Conservation (phyloP, 2,888 invertebrate species). For the Rotaria socialis region DNA sequence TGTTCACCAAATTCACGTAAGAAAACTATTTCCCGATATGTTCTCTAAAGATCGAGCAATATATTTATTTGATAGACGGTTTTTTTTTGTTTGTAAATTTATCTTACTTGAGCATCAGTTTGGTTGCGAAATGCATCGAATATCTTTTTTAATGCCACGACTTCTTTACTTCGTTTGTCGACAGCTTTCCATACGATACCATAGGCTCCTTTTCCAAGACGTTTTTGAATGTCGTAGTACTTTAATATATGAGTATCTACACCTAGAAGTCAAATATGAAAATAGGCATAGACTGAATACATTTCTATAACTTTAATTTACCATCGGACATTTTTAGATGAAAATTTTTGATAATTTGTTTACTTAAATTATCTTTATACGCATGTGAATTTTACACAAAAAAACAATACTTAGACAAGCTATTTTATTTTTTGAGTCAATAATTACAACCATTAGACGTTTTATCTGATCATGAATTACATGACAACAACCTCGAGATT, state of each 20-base stretch:
- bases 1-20: conserved; percentile 86
- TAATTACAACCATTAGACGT: background rate
- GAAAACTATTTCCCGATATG: conserved; percentile 95
- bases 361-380: background rate
- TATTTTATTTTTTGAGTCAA: background rate
- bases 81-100: background rate
- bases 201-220: conserved; percentile 75
- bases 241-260: conserved; percentile 81
- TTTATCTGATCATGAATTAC: background rate
- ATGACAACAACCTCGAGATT: background rate
- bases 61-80: background rate
- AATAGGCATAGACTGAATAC: background rate
- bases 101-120: conserved; percentile 79
- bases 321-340: background rate
- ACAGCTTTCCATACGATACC: conserved; percentile 97
- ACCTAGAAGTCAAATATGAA: conserved; percentile 60
- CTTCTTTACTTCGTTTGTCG: conserved; percentile 77
- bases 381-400: background rate
- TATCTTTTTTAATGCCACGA: conserved; percentile 94
- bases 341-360: background rate
- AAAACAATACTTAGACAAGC: background rate
- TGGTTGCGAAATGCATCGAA: conserved; percentile 96
- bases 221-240: conserved; percentile 72
- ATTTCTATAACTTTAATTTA: background rate
- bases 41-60: conserved; percentile 63